Conservation (phyloP, 2,113 vertebrate genomes). For the Crotalus viridis region DNA sequence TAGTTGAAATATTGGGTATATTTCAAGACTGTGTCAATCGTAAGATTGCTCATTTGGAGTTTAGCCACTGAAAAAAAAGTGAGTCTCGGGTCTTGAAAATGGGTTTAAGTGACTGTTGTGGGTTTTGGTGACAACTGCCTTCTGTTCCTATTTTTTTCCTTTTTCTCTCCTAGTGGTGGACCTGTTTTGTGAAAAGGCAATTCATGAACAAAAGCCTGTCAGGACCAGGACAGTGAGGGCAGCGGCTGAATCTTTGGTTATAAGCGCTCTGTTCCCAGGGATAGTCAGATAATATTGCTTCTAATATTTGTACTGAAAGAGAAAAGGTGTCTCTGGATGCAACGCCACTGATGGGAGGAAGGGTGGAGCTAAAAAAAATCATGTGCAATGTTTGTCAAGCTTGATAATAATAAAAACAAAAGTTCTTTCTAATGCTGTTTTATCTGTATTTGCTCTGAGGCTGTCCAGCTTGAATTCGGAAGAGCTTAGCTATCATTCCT, state of each 20-base stretch:
- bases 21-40: background rate
- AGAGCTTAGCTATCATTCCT: too few species aligned
- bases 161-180: slow-evolving; percentile 88
- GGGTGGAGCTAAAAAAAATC: slow-evolving; percentile 16
- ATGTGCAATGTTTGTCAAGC: slow-evolving; percentile 63
- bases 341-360: slow-evolving; percentile 28
- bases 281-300: slow-evolving; percentile 57
- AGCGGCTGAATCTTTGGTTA: background rate
- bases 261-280: slow-evolving; percentile 40
- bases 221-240: slow-evolving; percentile 87
- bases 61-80: background rate
- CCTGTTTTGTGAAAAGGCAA: slow-evolving; percentile 97
- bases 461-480: background rate
- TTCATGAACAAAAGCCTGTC: slow-evolving; percentile 99
- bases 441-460: background rate
- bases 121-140: background rate
- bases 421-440: slow-evolving; percentile 53
- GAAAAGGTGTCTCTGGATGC: slow-evolving; percentile 43
- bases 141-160: background rate
- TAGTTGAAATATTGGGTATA: background rate
- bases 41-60: background rate
- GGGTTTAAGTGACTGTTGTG: background rate
- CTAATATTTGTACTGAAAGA: slow-evolving; percentile 63
- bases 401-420: slow-evolving; percentile 46
- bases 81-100: background rate